These are phyloP conservation scores for Lacerta viridis DNA, from an alignment of 2,797 vertebrate genomes.

Conservation along the genomic window DNA sequence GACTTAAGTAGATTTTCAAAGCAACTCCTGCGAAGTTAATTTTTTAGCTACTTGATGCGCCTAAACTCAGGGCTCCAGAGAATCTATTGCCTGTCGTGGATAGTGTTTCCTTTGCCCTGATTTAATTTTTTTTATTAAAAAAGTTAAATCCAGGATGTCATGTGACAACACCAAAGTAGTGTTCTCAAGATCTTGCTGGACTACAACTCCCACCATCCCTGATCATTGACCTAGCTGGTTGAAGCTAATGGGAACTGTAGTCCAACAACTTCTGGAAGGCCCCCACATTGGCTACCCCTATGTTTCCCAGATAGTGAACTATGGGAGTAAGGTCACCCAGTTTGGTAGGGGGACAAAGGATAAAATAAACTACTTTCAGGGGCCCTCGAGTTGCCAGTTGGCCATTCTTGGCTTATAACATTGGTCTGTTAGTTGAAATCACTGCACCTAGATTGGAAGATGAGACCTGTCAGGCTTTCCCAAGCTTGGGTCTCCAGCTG, in stretches of 20 bases:
- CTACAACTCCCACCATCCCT: too few relatives aligned
- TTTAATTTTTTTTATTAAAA: neutral
- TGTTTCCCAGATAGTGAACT: slow-evolving; percentile 12
- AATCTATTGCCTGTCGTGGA: neutral
- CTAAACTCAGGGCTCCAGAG: neutral
- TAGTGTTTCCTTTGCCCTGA: neutral
- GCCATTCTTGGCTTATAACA: neutral
- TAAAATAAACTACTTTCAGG: neutral
- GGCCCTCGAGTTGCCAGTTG: neutral
- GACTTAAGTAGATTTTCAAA: slow-evolving; percentile 12
- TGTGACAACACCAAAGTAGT: neutral
- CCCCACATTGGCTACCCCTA: neutral
- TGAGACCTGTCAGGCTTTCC: neutral
- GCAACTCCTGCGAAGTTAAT: slow-evolving; percentile 14
- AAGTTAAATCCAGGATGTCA: neutral
- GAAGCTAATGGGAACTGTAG: too few relatives aligned
- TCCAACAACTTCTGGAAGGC: too few relatives aligned
- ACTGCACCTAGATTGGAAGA: neutral
- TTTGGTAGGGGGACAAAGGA: neutral
- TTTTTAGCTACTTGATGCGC: neutral
- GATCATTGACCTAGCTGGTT: too few relatives aligned
- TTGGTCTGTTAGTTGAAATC: neutral
- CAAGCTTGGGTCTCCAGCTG: too few relatives aligned
- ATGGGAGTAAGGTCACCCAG: neutral
- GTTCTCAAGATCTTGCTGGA: too few relatives aligned